Percentiles rank a stretch among this genome's conserved stretches.
These are phyloP conservation scores for Platerodrilus igneus DNA, from an alignment of 2,888 invertebrate species.

Conservation along the genomic window DNA sequence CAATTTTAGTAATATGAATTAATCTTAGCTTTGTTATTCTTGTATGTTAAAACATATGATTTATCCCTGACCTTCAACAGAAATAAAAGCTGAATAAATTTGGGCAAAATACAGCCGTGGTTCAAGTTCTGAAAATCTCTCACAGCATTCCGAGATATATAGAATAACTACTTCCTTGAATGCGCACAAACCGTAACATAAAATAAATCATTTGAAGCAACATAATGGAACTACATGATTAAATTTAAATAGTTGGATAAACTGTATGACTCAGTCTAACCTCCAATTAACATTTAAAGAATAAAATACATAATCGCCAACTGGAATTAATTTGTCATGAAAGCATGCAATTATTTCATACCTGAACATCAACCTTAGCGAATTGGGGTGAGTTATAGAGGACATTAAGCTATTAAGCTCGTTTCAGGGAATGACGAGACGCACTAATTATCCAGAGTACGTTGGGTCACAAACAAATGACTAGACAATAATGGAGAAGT, in stretches of 20 bases:
- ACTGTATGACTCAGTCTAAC: slow-evolving; percentile 8
- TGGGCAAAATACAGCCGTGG: too few relatives aligned
- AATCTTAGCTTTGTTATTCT: too few relatives aligned
- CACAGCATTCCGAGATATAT: too few relatives aligned
- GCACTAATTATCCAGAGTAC: slow-evolving; percentile 17
- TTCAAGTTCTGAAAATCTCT: too few relatives aligned
- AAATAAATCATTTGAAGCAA: too few relatives aligned
- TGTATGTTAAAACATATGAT: too few relatives aligned
- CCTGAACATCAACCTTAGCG: slow-evolving; percentile 16
- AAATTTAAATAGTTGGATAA: not conserved
- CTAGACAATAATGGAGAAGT: slow-evolving; percentile 4
- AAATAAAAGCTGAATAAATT: too few relatives aligned
- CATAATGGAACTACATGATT: not conserved
- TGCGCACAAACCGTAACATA: too few relatives aligned
- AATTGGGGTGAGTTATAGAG: slow-evolving; percentile 19
- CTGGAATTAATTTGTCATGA: slow-evolving; percentile 8
- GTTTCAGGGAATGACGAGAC: slow-evolving; percentile 18
- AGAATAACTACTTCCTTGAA: too few relatives aligned
- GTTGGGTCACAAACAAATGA: slow-evolving; percentile 15
- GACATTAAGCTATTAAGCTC: slow-evolving; percentile 22
- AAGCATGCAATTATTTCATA: slow-evolving; percentile 12
- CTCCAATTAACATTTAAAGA: slow-evolving; percentile 11
- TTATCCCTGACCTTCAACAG: too few relatives aligned
- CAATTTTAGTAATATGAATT: too few relatives aligned
- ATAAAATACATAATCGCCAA: slow-evolving; percentile 4